phyloP scores from a whole-genome alignment of 2,797 vertebrate species.

The Falco naumanni region DNA sequence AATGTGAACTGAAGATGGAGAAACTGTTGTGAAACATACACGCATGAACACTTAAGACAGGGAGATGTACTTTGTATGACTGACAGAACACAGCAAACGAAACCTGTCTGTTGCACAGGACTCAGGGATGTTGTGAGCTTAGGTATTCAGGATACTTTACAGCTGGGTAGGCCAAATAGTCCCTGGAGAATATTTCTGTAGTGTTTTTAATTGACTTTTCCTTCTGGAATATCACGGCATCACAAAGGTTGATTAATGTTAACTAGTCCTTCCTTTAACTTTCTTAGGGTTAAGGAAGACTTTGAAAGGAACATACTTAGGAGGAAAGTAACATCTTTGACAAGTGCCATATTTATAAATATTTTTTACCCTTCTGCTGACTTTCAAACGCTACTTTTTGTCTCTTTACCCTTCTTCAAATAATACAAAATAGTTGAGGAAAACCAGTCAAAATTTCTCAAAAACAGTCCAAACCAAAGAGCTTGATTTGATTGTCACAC shows the following conservation, averaged over 20 bases:
- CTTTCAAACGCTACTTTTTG: neutral
- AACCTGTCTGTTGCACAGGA: neutral
- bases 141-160: neutral
- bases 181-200: neutral
- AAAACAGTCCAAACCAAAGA: neutral
- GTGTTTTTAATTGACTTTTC: neutral
- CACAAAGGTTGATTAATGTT: neutral
- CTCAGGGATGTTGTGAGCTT: neutral
- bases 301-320: neutral
- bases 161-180: neutral
- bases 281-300: neutral
- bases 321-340: neutral
- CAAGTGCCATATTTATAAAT: neutral
- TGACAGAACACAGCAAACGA: neutral
- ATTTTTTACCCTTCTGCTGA: neutral
- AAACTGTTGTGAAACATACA: neutral
- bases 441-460: neutral
- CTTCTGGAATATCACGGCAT: neutral
- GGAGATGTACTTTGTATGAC: neutral
- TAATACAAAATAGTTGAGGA: neutral
- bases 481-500: neutral
- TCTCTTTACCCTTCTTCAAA: neutral
- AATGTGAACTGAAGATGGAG: neutral
- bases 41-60: neutral
- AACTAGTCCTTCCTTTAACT: neutral